Evolutionary conservation across 1,140 invertebrate genomes (phyloP), one percentile per base, ranked within the genome.

Genomic region (Chelonus insularis): DNA sequence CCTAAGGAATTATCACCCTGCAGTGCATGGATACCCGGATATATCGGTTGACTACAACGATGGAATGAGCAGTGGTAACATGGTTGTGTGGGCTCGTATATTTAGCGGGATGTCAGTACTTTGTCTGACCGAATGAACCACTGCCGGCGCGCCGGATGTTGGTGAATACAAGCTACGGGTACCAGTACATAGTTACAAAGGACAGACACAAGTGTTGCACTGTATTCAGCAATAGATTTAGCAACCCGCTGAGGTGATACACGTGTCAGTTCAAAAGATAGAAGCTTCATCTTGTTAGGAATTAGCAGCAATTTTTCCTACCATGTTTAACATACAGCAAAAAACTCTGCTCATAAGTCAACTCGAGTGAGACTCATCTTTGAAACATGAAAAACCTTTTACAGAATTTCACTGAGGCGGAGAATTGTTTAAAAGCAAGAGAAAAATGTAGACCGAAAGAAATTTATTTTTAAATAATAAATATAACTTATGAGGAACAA

Each of bases 71-170:
- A 39, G 25, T 18, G 21, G 25, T 20, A 37, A 45, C 23, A 57
- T 23, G 43, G 23, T 54, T 39, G 41, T 60, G 58, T 57, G 51
- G 57, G 47, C 68, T 65, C 72, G 71, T 74, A 74, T 72, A 74
- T 74, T 72, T 68, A 70, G 69, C 68, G 60, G 57, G 68, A 67
- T 68, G 71, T 74, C 72, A 66, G 72, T 74, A 74, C 72, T 74
- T 74, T 72, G 72, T 74, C 71, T 58, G 63, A 69, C 63, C 60
- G 68, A 72, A 73, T 72, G 71, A 70, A 72, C 56, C 62, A 63
- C 64, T 66, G 61, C 45, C 62, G 62, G 58, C 12, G 41, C 50
- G 25, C 60, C 56, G 63, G 56, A 65, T 65, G 63, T 50, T 61
- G 34, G 29, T 62, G 32, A 43, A 43, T 63, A 52, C 48, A 39